These are phyloP conservation scores for Therioaphis trifolii DNA, from an alignment of 2,888 invertebrate species.

Conservation along the genomic window DNA sequence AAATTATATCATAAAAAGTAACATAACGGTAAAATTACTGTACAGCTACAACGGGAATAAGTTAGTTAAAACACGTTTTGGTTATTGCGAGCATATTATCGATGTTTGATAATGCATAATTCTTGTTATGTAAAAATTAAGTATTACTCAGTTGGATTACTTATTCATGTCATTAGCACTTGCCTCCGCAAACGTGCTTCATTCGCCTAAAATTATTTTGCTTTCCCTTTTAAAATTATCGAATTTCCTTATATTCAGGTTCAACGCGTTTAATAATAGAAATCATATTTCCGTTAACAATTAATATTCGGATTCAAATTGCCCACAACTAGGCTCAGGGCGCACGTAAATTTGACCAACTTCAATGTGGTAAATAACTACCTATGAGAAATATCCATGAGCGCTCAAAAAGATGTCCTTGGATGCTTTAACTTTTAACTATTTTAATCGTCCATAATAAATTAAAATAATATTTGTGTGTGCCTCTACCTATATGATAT, in stretches of 20 bases:
- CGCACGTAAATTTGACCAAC: neutral
- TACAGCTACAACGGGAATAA: neutral
- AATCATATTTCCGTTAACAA: neutral
- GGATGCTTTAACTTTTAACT: neutral
- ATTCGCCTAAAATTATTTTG: neutral
- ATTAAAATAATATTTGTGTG: neutral
- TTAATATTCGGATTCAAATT: neutral
- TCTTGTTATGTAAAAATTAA: conserved; percentile 42
- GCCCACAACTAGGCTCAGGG: neutral
- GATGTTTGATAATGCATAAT: conserved; percentile 33
- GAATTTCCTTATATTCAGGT: conserved; percentile 1
- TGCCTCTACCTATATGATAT: neutral
- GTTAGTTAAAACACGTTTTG: conserved; percentile 41
- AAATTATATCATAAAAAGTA: conserved; percentile 33
- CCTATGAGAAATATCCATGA: conserved; percentile 41
- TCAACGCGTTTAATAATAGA: neutral
- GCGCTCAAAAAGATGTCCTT: conserved; percentile 30
- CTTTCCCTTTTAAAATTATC: conserved; percentile 51
- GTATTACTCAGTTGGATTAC: conserved; percentile 28
- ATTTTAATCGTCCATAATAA: neutral
- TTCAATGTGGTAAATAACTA: neutral
- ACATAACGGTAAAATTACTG: conserved; percentile 6
- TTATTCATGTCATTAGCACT: conserved; percentile 40
- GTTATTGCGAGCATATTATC: neutral
- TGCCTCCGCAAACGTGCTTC: neutral